Conservation (phyloP, 2,888 invertebrate genomes). For the Pandemis heparana region DNA sequence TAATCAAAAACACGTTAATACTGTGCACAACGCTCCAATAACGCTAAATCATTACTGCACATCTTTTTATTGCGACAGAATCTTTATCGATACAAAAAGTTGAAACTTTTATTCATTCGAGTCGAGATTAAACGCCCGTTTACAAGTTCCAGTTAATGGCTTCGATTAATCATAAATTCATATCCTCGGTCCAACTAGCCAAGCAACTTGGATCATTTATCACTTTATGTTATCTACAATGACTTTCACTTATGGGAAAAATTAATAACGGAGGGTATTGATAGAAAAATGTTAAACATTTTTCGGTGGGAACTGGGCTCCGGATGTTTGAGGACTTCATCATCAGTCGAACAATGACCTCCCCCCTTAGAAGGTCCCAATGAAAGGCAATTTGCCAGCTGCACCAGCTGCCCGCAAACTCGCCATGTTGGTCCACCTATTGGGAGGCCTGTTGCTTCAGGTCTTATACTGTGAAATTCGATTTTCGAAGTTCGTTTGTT, state of each 20-base stretch:
- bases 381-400: too few species aligned
- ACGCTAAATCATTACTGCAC: constrained; percentile 5
- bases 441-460: too few species aligned
- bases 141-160: constrained; percentile 40
- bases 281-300: too few species aligned
- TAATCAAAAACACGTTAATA: neutral
- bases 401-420: too few species aligned
- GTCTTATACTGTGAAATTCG: too few species aligned
- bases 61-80: constrained; percentile 10
- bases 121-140: constrained; percentile 38
- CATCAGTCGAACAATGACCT: too few species aligned
- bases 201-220: constrained; percentile 39
- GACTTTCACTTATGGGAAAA: constrained; percentile 40
- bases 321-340: too few species aligned
- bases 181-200: constrained; percentile 37
- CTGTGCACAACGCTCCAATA: neutral
- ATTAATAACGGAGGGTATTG: neutral
- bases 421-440: too few species aligned
- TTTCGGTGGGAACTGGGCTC: too few species aligned
- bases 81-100: constrained; percentile 34
- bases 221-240: constrained; percentile 18
- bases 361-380: too few species aligned
- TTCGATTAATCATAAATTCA: constrained; percentile 42
- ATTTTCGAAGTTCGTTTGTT: too few species aligned
- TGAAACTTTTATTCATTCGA: constrained; percentile 34